phyloP scores from a whole-genome alignment of 2,888 invertebrate species.

The Ichneumoninae sp. region DNA sequence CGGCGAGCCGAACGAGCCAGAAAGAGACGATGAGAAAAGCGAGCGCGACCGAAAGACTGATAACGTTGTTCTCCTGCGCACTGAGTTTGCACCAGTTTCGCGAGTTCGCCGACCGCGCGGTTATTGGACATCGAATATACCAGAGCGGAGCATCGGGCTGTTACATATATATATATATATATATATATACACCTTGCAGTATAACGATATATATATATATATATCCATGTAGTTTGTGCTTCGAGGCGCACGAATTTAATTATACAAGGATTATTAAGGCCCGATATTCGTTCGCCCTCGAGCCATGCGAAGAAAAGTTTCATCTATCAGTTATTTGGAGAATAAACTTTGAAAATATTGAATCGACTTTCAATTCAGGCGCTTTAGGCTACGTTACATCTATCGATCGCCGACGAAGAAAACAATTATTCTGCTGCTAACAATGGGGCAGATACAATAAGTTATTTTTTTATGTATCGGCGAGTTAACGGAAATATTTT shows the following conservation, averaged over 20 bases:
- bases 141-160: slow-evolving; percentile 45
- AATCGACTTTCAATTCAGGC: not conserved
- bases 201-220: not conserved
- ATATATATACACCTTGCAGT: not conserved
- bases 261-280: slow-evolving; percentile 68
- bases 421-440: not conserved
- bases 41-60: slow-evolving; percentile 58
- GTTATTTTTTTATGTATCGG: not conserved
- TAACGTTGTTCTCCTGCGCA: slow-evolving; percentile 61
- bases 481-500: not conserved
- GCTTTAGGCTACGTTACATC: not conserved
- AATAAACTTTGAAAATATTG: not conserved
- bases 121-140: slow-evolving; percentile 77
- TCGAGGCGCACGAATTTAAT: slow-evolving; percentile 71
- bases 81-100: slow-evolving; percentile 77
- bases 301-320: slow-evolving; percentile 28
- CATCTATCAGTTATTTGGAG: not conserved
- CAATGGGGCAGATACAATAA: not conserved
- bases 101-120: slow-evolving; percentile 70
- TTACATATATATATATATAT: not conserved
- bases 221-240: not conserved
- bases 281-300: slow-evolving; percentile 25
- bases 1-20: slow-evolving; percentile 2
- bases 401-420: not conserved
- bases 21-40: slow-evolving; percentile 8